Evolutionary conservation across 2,113 vertebrate genomes (phyloP).

Genomic region (Heterocephalus glaber): DNA sequence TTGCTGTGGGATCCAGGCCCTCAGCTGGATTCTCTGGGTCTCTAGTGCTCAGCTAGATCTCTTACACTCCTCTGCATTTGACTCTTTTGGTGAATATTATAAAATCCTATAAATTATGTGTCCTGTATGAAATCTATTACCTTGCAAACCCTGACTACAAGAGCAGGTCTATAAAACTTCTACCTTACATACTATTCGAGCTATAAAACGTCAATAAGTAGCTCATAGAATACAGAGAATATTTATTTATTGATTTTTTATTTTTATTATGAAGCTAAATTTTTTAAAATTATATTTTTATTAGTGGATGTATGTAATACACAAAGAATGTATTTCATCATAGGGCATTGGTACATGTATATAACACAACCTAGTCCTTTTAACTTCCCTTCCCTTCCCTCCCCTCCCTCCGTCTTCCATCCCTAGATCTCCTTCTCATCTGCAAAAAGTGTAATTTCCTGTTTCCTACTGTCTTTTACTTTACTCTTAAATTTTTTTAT

Average conservation of each 20-base stretch:
- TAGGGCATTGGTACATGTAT: background rate
- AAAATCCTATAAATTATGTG: too few species aligned
- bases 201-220: background rate
- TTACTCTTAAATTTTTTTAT: background rate
- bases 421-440: background rate
- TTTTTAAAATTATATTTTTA: background rate
- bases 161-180: background rate
- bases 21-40: too few species aligned
- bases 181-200: background rate
- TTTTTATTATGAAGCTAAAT: background rate
- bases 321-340: background rate
- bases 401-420: too few species aligned
- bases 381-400: background rate
- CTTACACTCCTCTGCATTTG: too few species aligned
- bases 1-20: too few species aligned
- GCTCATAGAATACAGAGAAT: background rate
- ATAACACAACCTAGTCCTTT: background rate
- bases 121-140: too few species aligned
- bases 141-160: too few species aligned
- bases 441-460: background rate
- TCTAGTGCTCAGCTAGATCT: too few species aligned
- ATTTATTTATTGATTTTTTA: background rate
- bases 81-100: too few species aligned
- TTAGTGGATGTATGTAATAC: background rate
- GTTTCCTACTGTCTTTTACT: background rate